Percentiles rank a stretch among this genome's conserved stretches.
Evolutionary conservation across 1,140 invertebrate genomes (phyloP).

Genomic region (Hydropsyche tenuis): DNA sequence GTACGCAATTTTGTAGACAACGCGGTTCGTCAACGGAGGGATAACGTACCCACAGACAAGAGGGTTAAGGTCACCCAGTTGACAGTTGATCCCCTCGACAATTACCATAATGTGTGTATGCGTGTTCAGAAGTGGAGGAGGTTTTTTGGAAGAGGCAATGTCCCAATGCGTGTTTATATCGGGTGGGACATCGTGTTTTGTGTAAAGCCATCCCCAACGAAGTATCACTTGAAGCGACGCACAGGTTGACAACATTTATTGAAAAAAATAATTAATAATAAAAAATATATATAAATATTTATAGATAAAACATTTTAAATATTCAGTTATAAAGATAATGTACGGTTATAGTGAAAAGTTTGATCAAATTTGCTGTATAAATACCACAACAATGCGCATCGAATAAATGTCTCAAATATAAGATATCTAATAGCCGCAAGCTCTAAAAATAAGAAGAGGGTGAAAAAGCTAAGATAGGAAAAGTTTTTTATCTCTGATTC

Average conservation of each 20-base stretch:
- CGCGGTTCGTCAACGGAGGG: neutral
- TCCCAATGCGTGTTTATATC: slow-evolving; percentile 19
- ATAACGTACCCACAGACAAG: neutral
- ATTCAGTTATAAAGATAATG: no score
- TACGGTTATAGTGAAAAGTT: no score
- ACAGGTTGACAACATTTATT: neutral
- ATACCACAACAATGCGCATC: no score
- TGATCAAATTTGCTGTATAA: no score
- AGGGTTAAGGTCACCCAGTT: slow-evolving; percentile 19
- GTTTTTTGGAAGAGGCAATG: slow-evolving; percentile 18
- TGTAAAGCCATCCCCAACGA: slow-evolving; percentile 34
- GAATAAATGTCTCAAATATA: neutral
- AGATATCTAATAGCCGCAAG: neutral
- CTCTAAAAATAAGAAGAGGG: neutral
- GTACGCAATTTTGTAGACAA: no score
- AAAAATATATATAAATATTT: no score
- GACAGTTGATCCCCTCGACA: slow-evolving; percentile 29
- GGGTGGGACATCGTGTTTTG: slow-evolving; percentile 32
- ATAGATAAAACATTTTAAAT: no score
- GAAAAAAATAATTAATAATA: no score
- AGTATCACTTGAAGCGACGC: slow-evolving; percentile 34
- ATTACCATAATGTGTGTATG: slow-evolving; percentile 32
- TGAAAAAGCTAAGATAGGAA: neutral
- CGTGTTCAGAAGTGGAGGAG: neutral
- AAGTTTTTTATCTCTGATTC: slow-evolving; percentile 26